These are phyloP conservation scores for Phytoseiulus persimilis DNA, from an alignment of 2,888 invertebrate genomes.

Conservation along the genomic window DNA sequence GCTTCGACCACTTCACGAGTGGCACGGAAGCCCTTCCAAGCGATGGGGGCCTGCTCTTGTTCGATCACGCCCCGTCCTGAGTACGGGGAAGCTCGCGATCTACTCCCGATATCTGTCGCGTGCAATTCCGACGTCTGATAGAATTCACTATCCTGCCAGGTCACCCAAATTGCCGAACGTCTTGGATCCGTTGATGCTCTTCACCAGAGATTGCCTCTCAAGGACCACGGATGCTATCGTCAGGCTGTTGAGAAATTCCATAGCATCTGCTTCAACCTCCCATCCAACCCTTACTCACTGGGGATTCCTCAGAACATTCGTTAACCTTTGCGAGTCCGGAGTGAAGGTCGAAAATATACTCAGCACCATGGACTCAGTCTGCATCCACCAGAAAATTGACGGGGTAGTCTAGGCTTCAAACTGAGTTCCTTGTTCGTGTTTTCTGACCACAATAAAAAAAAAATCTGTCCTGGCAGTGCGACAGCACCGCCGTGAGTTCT, in stretches of 20 bases:
- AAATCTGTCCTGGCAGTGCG: too few species aligned
- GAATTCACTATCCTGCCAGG: neutral
- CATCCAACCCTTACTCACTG: slow-evolving; percentile 52
- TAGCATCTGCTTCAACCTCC: slow-evolving; percentile 42
- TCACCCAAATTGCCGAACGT: slow-evolving; percentile 17
- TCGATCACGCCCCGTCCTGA: too few species aligned
- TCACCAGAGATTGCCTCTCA: slow-evolving; percentile 48
- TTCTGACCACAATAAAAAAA: too few species aligned
- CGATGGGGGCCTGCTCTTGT: too few species aligned
- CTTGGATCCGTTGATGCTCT: slow-evolving; percentile 49
- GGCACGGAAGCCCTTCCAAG: too few species aligned
- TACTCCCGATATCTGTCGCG: too few species aligned
- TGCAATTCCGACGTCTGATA: neutral
- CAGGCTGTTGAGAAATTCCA: slow-evolving; percentile 38
- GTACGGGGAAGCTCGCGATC: too few species aligned
- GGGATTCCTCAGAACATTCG: slow-evolving; percentile 51
- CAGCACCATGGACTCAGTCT: slow-evolving; percentile 47
- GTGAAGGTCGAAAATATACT: slow-evolving; percentile 44
- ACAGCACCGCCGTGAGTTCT: too few species aligned
- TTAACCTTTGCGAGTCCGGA: slow-evolving; percentile 52
- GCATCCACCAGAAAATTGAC: slow-evolving; percentile 45
- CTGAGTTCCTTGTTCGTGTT: too few species aligned
- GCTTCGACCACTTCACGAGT: too few species aligned
- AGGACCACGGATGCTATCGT: slow-evolving; percentile 39
- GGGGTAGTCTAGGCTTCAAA: slow-evolving; percentile 44